phyloP scores from a whole-genome alignment of 2,797 vertebrate species.

The Eupleurogrammus muticus region DNA sequence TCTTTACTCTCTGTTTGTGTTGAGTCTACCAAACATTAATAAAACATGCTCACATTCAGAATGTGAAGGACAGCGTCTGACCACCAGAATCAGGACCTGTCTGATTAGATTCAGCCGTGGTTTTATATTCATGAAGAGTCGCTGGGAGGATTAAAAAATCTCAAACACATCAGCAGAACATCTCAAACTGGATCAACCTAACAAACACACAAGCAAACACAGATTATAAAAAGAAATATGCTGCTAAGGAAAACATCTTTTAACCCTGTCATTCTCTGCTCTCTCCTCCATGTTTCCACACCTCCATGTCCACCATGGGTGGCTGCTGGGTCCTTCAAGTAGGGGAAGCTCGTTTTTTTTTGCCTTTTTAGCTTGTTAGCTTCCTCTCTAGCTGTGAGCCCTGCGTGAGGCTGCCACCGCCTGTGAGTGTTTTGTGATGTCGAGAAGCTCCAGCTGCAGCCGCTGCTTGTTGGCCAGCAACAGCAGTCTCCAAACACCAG shows the following conservation, averaged over 20 bases:
- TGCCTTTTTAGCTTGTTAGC: too few species aligned
- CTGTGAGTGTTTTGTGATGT: too few species aligned
- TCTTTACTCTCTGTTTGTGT: too few species aligned
- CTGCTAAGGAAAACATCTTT: background rate
- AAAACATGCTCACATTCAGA: background rate
- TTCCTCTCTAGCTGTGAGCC: too few species aligned
- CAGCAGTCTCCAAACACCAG: too few species aligned
- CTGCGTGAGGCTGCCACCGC: too few species aligned
- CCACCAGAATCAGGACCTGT: background rate
- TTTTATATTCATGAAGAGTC: slow-evolving; percentile 1
- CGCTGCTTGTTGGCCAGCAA: too few species aligned
- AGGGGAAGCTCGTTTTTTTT: too few species aligned
- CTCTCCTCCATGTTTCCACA: too few species aligned
- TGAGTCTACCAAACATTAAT: background rate
- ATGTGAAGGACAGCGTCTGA: background rate
- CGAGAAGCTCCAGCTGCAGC: too few species aligned
- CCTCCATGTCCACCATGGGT: background rate
- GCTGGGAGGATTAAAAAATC: background rate
- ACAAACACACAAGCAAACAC: background rate
- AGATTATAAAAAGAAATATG: background rate
- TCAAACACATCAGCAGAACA: background rate
- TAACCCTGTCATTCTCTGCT: too few species aligned
- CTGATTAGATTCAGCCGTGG: background rate
- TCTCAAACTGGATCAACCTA: background rate
- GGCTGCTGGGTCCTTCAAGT: too few species aligned